Conservation (phyloP, 2,113 vertebrate species). For the Daboia siamensis region DNA sequence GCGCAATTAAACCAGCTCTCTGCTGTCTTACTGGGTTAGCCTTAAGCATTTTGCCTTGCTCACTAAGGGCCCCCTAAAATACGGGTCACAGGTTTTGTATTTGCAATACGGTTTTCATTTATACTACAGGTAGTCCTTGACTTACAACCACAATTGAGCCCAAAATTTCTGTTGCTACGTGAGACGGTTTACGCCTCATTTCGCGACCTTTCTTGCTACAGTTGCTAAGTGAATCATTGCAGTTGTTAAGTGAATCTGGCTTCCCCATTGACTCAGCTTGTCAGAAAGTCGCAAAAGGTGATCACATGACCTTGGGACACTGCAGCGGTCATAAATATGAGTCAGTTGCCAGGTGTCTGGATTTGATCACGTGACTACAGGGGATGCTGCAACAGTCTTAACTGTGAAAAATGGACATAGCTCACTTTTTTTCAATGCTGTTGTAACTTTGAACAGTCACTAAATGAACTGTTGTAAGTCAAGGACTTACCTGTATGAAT, state of each 20-base stretch:
- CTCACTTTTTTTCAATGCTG: background rate
- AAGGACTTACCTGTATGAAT: background rate
- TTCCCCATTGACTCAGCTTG: too few relatives aligned
- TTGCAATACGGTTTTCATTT: background rate
- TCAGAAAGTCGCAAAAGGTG: too few relatives aligned
- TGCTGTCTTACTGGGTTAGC: background rate
- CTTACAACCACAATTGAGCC: too few relatives aligned
- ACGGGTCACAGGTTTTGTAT: background rate
- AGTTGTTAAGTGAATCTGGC: too few relatives aligned
- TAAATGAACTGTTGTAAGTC: background rate
- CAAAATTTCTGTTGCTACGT: too few relatives aligned
- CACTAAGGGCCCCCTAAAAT: background rate
- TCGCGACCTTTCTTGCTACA: too few relatives aligned
- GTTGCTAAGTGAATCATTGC: too few relatives aligned
- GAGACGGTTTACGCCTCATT: too few relatives aligned
- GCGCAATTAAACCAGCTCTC: background rate
- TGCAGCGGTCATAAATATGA: too few relatives aligned
- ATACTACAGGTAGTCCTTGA: background rate
- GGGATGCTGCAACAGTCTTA: background rate
- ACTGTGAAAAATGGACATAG: background rate
- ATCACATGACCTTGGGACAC: too few relatives aligned
- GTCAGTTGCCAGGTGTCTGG: too few relatives aligned
- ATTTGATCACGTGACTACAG: too few relatives aligned
- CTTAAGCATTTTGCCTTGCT: background rate
- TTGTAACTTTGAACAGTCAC: background rate